Evolutionary conservation across 2,113 vertebrate species (phyloP).

Genomic region (Anhinga anhinga): DNA sequence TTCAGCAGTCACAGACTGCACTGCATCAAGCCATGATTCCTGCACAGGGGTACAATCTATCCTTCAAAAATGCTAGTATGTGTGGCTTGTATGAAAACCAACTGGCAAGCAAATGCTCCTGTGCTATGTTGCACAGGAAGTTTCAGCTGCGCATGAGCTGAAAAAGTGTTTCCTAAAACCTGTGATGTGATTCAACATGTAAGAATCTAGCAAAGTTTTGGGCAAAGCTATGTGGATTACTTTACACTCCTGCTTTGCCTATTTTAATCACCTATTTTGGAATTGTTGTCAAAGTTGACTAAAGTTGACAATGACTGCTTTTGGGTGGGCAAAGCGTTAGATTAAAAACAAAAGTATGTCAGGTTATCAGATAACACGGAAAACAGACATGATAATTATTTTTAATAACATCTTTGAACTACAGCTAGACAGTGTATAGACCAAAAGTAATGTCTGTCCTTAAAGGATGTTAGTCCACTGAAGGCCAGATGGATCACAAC

Average conservation of each 20-base stretch:
- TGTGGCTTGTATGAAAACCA: background rate
- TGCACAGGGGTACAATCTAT: background rate
- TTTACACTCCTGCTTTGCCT: background rate
- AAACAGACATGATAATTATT: background rate
- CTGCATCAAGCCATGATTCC: background rate
- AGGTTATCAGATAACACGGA: background rate
- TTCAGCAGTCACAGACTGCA: background rate
- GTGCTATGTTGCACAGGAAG: background rate
- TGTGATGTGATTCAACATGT: rapidly evolving
- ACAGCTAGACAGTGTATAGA: background rate
- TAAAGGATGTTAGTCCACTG: background rate
- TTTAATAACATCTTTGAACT: background rate
- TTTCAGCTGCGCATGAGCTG: background rate
- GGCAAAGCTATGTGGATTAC: background rate
- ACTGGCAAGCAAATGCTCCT: background rate
- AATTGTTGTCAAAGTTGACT: background rate
- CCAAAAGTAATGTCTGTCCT: background rate
- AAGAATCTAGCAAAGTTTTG: background rate
- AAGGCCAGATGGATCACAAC: background rate
- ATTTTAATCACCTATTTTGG: background rate
- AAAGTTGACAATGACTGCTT: background rate
- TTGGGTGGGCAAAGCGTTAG: background rate
- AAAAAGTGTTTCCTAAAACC: background rate
- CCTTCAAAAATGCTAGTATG: background rate
- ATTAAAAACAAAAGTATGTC: background rate